A percentile compares a stretch with the other conserved stretches of the same genome.
phyloP scores from a whole-genome alignment of 2,888 invertebrate genomes.

The Onthophagus sagittarius region DNA sequence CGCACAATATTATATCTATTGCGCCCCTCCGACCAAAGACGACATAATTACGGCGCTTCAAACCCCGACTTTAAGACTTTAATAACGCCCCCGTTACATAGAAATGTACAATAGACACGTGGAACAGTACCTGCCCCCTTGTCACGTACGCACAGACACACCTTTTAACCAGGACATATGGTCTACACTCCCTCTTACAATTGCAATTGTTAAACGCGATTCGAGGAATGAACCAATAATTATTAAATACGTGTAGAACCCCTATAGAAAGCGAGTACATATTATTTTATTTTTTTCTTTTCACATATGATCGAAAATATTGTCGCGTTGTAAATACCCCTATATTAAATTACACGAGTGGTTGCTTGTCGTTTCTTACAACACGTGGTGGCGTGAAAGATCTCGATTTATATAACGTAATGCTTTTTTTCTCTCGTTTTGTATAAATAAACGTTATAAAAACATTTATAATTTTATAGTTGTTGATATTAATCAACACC shows the following conservation, averaged over 20 bases:
- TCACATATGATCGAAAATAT: background rate
- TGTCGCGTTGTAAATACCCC: background rate
- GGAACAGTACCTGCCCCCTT: background rate
- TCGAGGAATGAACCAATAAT: background rate
- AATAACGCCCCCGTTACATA: background rate
- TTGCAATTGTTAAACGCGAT: background rate
- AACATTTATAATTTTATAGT: too few species aligned
- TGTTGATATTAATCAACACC: too few species aligned
- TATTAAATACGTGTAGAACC: background rate
- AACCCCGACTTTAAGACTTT: background rate
- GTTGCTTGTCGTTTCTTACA: background rate
- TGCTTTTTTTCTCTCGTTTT: too few species aligned
- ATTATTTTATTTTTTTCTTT: background rate
- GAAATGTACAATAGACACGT: background rate
- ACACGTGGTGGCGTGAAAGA: background rate
- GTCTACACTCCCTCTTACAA: background rate
- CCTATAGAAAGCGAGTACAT: background rate
- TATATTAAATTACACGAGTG: background rate
- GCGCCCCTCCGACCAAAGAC: background rate
- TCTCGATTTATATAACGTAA: too few species aligned
- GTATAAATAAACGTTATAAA: too few species aligned
- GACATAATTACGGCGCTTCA: background rate
- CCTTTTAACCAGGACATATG: background rate
- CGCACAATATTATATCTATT: background rate
- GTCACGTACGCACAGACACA: background rate